Conservation (phyloP, 1,140 invertebrate genomes). For the Amphibalanus amphitrite region DNA sequence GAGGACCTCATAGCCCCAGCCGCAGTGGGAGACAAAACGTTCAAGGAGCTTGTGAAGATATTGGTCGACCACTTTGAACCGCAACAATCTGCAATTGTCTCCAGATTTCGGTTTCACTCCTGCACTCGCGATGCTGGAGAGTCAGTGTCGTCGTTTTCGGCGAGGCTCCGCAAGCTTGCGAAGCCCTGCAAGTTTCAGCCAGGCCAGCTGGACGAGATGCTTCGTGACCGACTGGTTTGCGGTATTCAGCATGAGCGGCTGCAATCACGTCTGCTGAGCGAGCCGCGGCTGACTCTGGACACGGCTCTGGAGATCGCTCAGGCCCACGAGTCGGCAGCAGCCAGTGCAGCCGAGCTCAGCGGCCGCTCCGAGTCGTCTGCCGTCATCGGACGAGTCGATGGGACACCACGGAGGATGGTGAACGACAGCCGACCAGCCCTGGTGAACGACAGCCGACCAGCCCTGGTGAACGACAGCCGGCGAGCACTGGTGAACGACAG, state of each 20-base stretch:
- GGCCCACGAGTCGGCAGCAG: not conserved
- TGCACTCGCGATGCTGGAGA: not conserved
- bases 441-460: not conserved
- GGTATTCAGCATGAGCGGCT: not conserved
- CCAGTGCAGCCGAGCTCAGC: not conserved
- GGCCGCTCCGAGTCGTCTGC: not conserved
- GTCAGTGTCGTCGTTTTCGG: not conserved
- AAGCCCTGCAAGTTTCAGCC: not conserved
- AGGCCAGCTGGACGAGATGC: not conserved
- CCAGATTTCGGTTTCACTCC: not conserved
- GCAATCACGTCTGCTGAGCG: not conserved
- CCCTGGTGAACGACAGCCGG: not conserved
- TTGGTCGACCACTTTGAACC: too few species aligned
- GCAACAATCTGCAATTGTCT: too few species aligned
- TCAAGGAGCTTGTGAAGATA: too few species aligned
- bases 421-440: not conserved
- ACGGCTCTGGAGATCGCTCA: not conserved
- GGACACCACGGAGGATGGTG: too few species aligned
- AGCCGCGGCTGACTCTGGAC: not conserved
- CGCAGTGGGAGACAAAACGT: too few species aligned
- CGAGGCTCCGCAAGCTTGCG: not conserved
- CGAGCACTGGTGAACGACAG: not conserved
- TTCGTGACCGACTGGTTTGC: not conserved
- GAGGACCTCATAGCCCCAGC: too few species aligned
- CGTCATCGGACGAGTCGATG: not conserved